These are phyloP conservation scores for Stenodema calcarata DNA, from an alignment of 2,888 invertebrate species.

Conservation along the genomic window DNA sequence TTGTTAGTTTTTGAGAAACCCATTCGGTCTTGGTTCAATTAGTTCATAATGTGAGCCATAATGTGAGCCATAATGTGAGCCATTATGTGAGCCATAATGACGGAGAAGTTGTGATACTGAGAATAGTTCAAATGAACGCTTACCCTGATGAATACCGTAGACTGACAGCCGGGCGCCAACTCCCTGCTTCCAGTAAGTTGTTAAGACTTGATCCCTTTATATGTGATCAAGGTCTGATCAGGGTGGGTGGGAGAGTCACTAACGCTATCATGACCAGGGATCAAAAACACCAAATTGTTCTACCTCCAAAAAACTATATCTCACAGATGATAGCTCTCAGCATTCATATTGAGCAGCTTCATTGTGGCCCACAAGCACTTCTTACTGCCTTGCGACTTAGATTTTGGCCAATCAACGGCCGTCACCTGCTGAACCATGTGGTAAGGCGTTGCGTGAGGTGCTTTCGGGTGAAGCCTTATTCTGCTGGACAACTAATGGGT, in stretches of 20 bases:
- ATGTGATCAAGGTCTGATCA: neutral
- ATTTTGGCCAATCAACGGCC: slow-evolving; percentile 7
- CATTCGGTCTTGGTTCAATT: too few relatives aligned
- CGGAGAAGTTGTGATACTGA: too few relatives aligned
- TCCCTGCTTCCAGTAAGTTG: neutral
- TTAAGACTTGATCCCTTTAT: slow-evolving; percentile 1
- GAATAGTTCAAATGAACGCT: too few relatives aligned
- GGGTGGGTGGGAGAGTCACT: slow-evolving; percentile 39
- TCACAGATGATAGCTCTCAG: neutral
- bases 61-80: too few relatives aligned
- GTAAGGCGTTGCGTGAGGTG: too few relatives aligned
- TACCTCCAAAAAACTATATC: slow-evolving; percentile 3
- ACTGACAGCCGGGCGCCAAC: neutral
- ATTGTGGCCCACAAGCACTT: neutral
- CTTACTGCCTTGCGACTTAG: neutral
- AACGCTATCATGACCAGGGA: neutral
- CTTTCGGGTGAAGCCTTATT: too few relatives aligned
- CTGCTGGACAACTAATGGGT: slow-evolving; percentile 59
- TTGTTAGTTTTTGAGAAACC: too few relatives aligned
- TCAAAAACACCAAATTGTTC: neutral
- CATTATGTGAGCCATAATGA: too few relatives aligned
- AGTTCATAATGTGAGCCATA: too few relatives aligned
- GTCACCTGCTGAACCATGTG: neutral
- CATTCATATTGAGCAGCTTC: neutral
- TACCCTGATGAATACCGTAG: neutral